phyloP scores from a whole-genome alignment of 2,888 invertebrate genomes.

The Alitta virens region DNA sequence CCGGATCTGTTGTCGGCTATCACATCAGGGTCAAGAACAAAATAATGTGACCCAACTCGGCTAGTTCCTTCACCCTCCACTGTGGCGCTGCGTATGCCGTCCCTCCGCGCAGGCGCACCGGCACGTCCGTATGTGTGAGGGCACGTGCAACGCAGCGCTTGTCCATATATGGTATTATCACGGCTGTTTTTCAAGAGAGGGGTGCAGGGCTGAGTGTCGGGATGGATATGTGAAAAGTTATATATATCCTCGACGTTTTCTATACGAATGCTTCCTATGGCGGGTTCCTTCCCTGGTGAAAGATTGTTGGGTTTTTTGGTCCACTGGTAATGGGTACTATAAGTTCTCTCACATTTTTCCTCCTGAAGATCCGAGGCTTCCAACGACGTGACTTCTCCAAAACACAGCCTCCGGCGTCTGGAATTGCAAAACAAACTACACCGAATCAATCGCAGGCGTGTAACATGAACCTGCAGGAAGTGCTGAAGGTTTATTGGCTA shows the following conservation, averaged over 20 bases:
- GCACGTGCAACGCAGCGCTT: conserved; percentile 13
- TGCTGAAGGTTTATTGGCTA: too few relatives aligned
- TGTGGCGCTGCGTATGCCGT: background rate
- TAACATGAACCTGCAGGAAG: too few relatives aligned
- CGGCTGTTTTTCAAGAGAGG: conserved; percentile 9
- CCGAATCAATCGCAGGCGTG: too few relatives aligned
- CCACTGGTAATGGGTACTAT: conserved; percentile 14
- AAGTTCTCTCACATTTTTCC: conserved; percentile 5
- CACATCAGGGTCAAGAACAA: conserved; percentile 16
- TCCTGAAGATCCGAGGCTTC: conserved; percentile 11
- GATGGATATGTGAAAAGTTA: conserved; percentile 1
- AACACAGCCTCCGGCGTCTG: conserved; percentile 10
- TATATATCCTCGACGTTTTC: conserved; percentile 2
- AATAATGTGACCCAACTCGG: conserved; percentile 11
- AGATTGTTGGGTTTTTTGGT: conserved; percentile 8
- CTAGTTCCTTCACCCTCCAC: background rate
- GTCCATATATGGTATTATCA: conserved; percentile 14
- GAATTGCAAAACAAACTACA: background rate
- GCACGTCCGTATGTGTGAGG: conserved; percentile 6
- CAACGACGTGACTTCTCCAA: conserved; percentile 3
- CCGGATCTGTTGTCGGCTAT: background rate
- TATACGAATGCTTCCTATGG: conserved; percentile 3
- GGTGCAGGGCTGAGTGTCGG: conserved; percentile 15
- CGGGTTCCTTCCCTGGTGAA: conserved; percentile 10
- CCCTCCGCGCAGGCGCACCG: background rate